phyloP scores from a whole-genome alignment of 2,113 vertebrate genomes.

The Willisornis vidua region DNA sequence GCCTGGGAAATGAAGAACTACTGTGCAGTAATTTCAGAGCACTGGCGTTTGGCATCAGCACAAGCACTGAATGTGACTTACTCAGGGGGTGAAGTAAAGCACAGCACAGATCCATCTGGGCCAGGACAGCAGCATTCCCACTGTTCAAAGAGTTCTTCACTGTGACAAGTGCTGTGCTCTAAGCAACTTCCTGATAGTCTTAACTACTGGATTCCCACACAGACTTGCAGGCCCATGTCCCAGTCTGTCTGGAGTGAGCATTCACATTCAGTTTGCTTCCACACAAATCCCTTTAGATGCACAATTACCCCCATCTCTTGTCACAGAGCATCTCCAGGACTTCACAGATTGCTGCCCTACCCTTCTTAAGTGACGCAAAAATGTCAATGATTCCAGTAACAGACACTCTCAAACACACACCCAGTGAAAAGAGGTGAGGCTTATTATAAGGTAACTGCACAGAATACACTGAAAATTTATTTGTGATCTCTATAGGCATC shows the following conservation, averaged over 20 bases:
- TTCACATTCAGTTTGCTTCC: background rate
- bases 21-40: background rate
- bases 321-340: background rate
- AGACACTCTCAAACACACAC: background rate
- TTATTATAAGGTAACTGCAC: background rate
- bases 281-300: background rate
- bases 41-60: background rate
- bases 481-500: background rate
- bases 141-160: background rate
- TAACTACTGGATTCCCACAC: background rate
- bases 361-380: background rate
- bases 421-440: background rate
- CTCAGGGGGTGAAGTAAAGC: background rate
- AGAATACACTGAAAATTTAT: background rate
- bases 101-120: rapidly evolving
- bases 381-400: background rate
- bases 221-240: rapidly evolving
- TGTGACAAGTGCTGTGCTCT: background rate
- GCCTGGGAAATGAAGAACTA: background rate
- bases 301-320: no score
- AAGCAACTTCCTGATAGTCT: background rate
- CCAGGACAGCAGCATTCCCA: background rate
- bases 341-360: background rate
- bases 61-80: background rate
- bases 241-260: background rate